A percentile compares a stretch with the other conserved stretches of the same genome.
phyloP scores from a whole-genome alignment of 2,888 invertebrate genomes.

The Muscina levida region DNA sequence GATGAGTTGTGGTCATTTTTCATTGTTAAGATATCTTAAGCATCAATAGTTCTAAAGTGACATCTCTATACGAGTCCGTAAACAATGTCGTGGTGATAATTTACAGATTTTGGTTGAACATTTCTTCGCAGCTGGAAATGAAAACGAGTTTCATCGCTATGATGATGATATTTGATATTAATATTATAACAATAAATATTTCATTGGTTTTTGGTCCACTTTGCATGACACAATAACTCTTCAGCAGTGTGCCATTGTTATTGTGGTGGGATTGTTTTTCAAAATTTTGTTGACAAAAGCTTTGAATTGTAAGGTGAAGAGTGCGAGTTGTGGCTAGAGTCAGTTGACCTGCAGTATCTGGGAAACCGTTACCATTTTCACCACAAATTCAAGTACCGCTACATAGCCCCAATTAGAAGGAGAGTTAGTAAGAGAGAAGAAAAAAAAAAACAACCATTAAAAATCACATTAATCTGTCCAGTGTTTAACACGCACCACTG shows the following conservation, averaged over 20 bases:
- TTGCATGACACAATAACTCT: constrained; percentile 29
- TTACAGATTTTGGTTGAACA: constrained; percentile 3
- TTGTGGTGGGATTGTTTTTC: not conserved
- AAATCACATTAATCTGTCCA: constrained; percentile 47
- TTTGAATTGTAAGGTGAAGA: no score
- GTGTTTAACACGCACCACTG: not conserved
- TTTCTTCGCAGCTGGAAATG: not conserved
- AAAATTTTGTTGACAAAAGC: not conserved
- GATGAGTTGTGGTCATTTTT: not conserved
- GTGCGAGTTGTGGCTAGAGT: not conserved
- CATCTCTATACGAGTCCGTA: constrained; percentile 1
- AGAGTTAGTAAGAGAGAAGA: constrained; percentile 8
- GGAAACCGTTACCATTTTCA: constrained; percentile 75
- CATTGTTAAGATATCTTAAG: not conserved
- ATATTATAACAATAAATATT: not conserved
- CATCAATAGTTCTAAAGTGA: constrained; percentile 4
- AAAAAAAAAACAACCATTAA: constrained; percentile 39
- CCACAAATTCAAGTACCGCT: constrained; percentile 74
- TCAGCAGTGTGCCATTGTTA: not conserved
- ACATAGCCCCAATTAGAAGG: constrained; percentile 74
- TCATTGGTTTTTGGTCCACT: constrained; percentile 10
- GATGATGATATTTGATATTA: not conserved
- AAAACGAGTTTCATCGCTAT: constrained; percentile 2
- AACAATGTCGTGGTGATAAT: constrained; percentile 1
- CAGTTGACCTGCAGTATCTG: constrained; percentile 69